phyloP scores from a whole-genome alignment of 2,888 invertebrate genomes.

The Sycophila texana region DNA sequence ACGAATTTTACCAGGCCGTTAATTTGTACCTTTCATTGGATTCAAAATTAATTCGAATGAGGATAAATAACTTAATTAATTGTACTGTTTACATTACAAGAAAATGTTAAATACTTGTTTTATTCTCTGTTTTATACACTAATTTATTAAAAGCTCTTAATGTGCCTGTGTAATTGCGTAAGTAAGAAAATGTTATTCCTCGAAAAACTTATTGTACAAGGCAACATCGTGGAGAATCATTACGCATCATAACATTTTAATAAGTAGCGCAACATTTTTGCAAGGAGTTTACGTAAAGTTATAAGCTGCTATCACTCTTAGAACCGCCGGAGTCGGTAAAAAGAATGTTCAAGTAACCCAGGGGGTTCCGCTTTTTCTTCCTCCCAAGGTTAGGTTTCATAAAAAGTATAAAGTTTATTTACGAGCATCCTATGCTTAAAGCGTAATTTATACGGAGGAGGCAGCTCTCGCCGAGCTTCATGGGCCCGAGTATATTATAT shows the following conservation, averaged over 20 bases:
- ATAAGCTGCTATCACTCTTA: constrained; percentile 2
- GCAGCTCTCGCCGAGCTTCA: background rate
- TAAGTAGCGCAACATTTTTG: background rate
- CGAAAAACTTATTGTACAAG: background rate
- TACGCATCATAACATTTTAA: constrained; percentile 21
- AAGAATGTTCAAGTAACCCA: constrained; percentile 14
- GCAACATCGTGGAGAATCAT: background rate
- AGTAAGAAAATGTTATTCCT: no score
- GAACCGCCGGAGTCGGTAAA: background rate
- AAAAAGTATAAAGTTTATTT: constrained; percentile 42
- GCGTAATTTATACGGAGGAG: constrained; percentile 33
- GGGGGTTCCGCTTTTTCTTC: background rate
- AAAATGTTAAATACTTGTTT: no score
- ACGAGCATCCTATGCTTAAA: constrained; percentile 28
- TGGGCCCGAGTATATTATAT: no score
- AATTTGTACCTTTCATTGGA: no score
- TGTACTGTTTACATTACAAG: no score
- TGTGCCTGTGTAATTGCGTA: no score
- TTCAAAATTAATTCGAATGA: no score
- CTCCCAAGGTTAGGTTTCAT: constrained; percentile 25
- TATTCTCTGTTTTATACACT: no score
- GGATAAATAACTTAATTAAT: no score
- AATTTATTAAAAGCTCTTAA: no score
- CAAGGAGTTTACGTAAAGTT: constrained; percentile 18
- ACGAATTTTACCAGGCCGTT: no score